These are phyloP conservation scores for Luscinia luscinia DNA, from an alignment of 2,797 vertebrate species.

Conservation along the genomic window DNA sequence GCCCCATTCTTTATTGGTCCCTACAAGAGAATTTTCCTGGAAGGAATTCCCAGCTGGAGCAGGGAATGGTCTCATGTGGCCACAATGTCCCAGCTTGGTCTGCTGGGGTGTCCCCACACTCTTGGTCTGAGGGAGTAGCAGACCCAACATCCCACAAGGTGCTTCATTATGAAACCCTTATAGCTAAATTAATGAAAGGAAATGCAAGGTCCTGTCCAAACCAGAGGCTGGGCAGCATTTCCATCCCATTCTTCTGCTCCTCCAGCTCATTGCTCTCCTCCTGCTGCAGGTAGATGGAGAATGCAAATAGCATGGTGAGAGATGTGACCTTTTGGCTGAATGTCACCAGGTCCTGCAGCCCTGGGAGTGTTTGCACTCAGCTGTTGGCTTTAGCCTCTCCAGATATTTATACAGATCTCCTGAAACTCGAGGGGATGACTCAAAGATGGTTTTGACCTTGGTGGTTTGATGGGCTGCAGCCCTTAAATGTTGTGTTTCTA, in stretches of 20 bases:
- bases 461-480: not conserved
- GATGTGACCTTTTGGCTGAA: constrained; percentile 68
- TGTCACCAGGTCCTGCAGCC: constrained; percentile 57
- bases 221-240: not conserved
- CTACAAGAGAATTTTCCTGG: not conserved
- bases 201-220: not conserved
- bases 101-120: not conserved
- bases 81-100: not conserved
- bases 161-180: not conserved
- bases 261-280: constrained; percentile 13
- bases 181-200: not conserved
- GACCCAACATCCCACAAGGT: not conserved
- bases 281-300: constrained; percentile 34
- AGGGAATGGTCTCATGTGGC: not conserved
- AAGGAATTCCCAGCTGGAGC: not conserved
- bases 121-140: not conserved
- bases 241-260: not conserved
- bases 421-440: not conserved
- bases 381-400: constrained; percentile 31
- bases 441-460: not conserved
- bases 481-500: not conserved
- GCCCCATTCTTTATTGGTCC: too few species aligned
- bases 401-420: constrained; percentile 13
- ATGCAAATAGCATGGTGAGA: constrained; percentile 63
- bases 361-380: constrained; percentile 60